Base-by-base conservation (phyloP, 2,797 vertebrate genomes). In the Anableps anableps region DNA sequence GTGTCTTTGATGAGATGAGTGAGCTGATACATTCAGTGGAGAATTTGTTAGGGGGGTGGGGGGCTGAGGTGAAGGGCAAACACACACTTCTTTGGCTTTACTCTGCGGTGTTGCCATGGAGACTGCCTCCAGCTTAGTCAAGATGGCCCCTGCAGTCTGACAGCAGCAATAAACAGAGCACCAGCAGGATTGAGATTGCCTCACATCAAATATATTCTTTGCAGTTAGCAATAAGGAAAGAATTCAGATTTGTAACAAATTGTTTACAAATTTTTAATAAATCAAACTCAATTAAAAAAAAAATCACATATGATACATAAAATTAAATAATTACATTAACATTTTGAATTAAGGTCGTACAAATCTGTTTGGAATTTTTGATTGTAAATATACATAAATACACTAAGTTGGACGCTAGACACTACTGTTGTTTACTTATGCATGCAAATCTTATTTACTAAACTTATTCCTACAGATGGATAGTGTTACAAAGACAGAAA, bases 81-180 rank as follows among this genome's bases (percentile, higher is more conserved):
- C 85, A 88, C 85, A 82, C 80, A 84, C 87, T 85, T 95, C 91
- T 93, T 82, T 85, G 74, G 91, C 83, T 89, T 92, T 82, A 92
- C 91, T 92, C 92, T 91, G 89, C 87, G 80, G 81, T 74, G 95
- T 96, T 96, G 92, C 95, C 90, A 96, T 96, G 94, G 95, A 90
- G 86, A 96, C 95, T 94, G 93, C 93, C 89, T 95, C 94, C 94
- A 81, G 85, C 83, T 91, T 72, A 91, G 89, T 88, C 85, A 95
- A 95, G 94, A 95, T 95, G 94, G 94, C 88, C 81, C 80, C 89
- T 85, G 89, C 90, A 89, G 89, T 91, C 86, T 89, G 83, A 77
- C 80, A 84, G 87, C 84, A 80, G 89, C 88, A 88, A 83, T 75
- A 79, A 88, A 76, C 70, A 87, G 87, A 88, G 85, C 82, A 88